Evolutionary conservation across 2,797 vertebrate species (phyloP).

Genomic region (Molossus molossus): DNA sequence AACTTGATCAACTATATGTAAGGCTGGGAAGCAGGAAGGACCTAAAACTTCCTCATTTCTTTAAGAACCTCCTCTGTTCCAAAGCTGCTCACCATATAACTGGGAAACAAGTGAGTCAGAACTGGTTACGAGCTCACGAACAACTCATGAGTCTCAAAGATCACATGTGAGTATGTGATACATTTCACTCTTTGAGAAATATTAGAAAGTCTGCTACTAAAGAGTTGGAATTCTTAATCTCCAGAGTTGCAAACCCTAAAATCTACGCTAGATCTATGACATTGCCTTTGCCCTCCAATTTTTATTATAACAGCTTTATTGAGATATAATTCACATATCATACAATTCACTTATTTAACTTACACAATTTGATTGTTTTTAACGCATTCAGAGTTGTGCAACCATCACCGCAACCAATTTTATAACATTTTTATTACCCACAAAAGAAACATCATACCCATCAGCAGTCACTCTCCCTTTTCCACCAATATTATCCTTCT

Average conservation of each 20-base stretch:
- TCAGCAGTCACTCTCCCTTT: neutral
- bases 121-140: conserved; percentile 12
- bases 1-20: neutral
- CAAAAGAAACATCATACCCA: neutral
- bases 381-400: neutral
- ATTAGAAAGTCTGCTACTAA: neutral
- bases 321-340: neutral
- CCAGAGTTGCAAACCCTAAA: neutral
- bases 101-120: conserved; percentile 1
- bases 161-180: neutral
- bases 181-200: neutral
- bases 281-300: neutral
- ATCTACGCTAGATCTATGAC: neutral
- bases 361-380: neutral
- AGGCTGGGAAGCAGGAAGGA: neutral
- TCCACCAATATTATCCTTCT: neutral
- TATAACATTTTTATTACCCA: neutral
- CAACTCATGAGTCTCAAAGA: neutral
- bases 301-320: neutral
- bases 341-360: neutral
- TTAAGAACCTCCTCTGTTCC: neutral
- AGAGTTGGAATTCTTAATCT: neutral
- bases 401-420: neutral
- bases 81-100: conserved; percentile 6
- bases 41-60: neutral